A percentile compares a stretch with the other conserved stretches of the same genome.
Evolutionary conservation across 2,888 invertebrate genomes (phyloP).

Genomic region (Platycheirus rosarum): DNA sequence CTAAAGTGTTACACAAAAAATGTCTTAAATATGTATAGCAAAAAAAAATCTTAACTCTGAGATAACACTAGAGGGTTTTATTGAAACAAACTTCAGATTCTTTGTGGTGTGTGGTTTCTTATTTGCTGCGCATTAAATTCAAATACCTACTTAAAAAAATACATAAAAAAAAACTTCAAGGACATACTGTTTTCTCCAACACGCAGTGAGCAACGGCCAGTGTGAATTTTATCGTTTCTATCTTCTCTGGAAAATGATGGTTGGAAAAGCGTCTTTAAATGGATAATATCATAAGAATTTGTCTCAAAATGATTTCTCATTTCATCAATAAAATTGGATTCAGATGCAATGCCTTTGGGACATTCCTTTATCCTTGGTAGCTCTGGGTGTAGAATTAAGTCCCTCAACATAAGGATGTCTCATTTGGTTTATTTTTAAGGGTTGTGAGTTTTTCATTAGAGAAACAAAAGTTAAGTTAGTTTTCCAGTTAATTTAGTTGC

Average conservation of each 20-base stretch:
- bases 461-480: background rate
- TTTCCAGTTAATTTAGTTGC: constrained; percentile 1
- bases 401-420: background rate
- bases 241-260: constrained; percentile 1
- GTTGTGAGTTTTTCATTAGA: background rate
- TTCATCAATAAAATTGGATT: constrained; percentile 38
- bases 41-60: too few species aligned
- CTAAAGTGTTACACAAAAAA: too few species aligned
- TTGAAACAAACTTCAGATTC: too few species aligned
- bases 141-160: too few species aligned
- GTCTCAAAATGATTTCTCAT: constrained; percentile 18
- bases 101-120: too few species aligned
- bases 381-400: background rate
- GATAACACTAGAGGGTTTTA: too few species aligned
- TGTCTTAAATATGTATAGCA: too few species aligned
- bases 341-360: too few species aligned
- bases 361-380: background rate
- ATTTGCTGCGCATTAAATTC: background rate
- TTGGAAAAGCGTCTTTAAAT: constrained; percentile 11
- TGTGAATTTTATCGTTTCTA: constrained; percentile 10
- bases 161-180: background rate
- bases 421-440: too few species aligned
- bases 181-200: constrained; percentile 5
- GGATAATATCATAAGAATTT: constrained; percentile 30
- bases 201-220: background rate